Evolutionary conservation across 2,888 invertebrate genomes (phyloP).

Genomic region (Agonopterix subpropinquella): DNA sequence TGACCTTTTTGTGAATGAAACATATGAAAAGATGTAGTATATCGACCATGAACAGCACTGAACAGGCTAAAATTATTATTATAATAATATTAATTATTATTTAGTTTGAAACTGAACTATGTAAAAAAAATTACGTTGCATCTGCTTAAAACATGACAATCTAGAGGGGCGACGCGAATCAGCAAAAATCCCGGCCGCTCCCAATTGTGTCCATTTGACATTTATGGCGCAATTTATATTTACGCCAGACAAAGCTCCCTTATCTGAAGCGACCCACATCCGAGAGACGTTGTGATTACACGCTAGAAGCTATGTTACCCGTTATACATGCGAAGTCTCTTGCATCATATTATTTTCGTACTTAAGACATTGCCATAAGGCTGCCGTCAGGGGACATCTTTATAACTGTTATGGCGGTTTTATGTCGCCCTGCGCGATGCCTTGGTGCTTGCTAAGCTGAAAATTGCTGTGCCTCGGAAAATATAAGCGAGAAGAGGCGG

Average conservation of each 20-base stretch:
- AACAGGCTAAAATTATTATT: too few relatives aligned
- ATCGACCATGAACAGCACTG: too few relatives aligned
- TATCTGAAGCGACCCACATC: slow-evolving; percentile 19
- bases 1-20: too few relatives aligned
- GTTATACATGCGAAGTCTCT: too few relatives aligned
- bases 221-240: slow-evolving; percentile 61
- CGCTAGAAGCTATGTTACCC: not conserved
- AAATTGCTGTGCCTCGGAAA: too few relatives aligned
- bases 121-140: not conserved
- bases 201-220: slow-evolving; percentile 56
- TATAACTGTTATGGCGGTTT: not conserved
- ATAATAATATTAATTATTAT: too few relatives aligned
- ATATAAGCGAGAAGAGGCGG: too few relatives aligned
- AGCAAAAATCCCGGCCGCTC: slow-evolving; percentile 30
- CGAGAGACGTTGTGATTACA: slow-evolving; percentile 2
- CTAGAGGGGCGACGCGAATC: slow-evolving; percentile 20
- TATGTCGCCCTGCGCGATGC: not conserved
- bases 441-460: not conserved
- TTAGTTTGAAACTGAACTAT: too few relatives aligned
- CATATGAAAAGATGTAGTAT: too few relatives aligned
- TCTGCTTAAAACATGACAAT: slow-evolving; percentile 4
- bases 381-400: too few relatives aligned
- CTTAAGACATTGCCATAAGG: too few relatives aligned
- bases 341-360: too few relatives aligned
- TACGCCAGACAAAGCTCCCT: slow-evolving; percentile 38